These are phyloP conservation scores for Cyphomyrmex costatus DNA, from an alignment of 1,140 invertebrate genomes.

Conservation along the genomic window DNA sequence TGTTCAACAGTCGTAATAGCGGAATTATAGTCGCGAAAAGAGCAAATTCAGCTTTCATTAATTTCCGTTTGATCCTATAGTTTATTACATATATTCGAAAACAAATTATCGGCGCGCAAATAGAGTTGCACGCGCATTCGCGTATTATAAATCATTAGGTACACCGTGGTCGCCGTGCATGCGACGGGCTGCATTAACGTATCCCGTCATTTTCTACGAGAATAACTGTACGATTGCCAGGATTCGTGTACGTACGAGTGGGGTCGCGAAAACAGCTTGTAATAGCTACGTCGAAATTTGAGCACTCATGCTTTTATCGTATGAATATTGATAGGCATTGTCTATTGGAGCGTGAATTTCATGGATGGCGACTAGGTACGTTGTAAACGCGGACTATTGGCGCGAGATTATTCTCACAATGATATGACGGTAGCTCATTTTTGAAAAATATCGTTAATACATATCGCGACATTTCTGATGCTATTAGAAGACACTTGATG, in stretches of 20 bases:
- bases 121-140: slow-evolving; percentile 1
- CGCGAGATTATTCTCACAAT: slow-evolving; percentile 36
- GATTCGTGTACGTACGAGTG: slow-evolving; percentile 63
- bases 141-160: slow-evolving; percentile 48
- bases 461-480: not conserved
- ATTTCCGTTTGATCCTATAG: slow-evolving; percentile 45
- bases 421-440: slow-evolving; percentile 2
- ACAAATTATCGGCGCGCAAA: slow-evolving; percentile 23
- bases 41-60: slow-evolving; percentile 34
- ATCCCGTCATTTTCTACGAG: slow-evolving; percentile 35
- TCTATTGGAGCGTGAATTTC: slow-evolving; percentile 48
- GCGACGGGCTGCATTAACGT: slow-evolving; percentile 1
- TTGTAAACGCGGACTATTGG: slow-evolving; percentile 19
- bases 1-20: slow-evolving; percentile 2
- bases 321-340: slow-evolving; percentile 61
- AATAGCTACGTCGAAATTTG: slow-evolving; percentile 59
- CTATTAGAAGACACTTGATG: not conserved
- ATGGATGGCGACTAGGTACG: slow-evolving; percentile 12
- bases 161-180: not conserved
- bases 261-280: slow-evolving; percentile 61
- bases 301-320: slow-evolving; percentile 61
- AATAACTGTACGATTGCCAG: slow-evolving; percentile 42
- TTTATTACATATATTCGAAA: slow-evolving; percentile 49
- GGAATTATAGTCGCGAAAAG: slow-evolving; percentile 31
- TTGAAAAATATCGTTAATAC: slow-evolving; percentile 24